Evolutionary conservation across 2,888 invertebrate genomes (phyloP).

Genomic region (Perithous albicinctus): DNA sequence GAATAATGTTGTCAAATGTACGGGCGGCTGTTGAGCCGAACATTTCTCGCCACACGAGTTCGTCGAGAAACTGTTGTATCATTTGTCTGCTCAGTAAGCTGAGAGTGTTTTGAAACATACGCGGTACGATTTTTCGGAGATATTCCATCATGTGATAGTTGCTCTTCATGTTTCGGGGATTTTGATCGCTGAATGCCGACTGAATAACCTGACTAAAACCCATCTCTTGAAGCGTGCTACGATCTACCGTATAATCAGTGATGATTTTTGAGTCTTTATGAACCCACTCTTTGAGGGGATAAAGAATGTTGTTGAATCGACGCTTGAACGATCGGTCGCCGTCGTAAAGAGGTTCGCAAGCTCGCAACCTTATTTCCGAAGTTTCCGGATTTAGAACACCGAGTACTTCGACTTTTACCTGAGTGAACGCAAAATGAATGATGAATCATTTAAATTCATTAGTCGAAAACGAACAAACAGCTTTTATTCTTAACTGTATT

Average conservation of each 20-base stretch:
- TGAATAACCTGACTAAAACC: conserved; percentile 92
- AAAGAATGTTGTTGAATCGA: conserved; percentile 93
- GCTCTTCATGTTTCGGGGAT: conserved; percentile 86
- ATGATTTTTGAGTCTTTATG: conserved; percentile 91
- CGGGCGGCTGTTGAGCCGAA: conserved; percentile 91
- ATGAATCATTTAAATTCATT: no score
- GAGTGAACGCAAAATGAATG: no score
- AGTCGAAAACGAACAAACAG: no score
- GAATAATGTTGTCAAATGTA: conserved; percentile 93
- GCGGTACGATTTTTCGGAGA: conserved; percentile 92
- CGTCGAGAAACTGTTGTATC: conserved; percentile 96
- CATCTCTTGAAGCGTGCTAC: conserved; percentile 90
- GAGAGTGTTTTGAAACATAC: conserved; percentile 96
- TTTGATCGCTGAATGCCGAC: conserved; percentile 85
- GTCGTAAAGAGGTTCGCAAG: conserved; percentile 93
- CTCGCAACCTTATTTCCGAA: conserved; percentile 89
- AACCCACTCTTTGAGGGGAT: conserved; percentile 92
- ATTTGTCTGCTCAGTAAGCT: conserved; percentile 93
- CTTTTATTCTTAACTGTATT: no score
- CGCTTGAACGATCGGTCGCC: conserved; percentile 92
- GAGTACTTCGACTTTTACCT: conserved; percentile 95
- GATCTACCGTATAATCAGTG: conserved; percentile 94
- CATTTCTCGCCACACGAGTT: conserved; percentile 95
- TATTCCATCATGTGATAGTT: conserved; percentile 95
- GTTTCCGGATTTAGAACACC: conserved; percentile 92